These are phyloP conservation scores for Glaucidium brasilianum DNA, from an alignment of 2,113 vertebrate genomes.

Conservation along the genomic window DNA sequence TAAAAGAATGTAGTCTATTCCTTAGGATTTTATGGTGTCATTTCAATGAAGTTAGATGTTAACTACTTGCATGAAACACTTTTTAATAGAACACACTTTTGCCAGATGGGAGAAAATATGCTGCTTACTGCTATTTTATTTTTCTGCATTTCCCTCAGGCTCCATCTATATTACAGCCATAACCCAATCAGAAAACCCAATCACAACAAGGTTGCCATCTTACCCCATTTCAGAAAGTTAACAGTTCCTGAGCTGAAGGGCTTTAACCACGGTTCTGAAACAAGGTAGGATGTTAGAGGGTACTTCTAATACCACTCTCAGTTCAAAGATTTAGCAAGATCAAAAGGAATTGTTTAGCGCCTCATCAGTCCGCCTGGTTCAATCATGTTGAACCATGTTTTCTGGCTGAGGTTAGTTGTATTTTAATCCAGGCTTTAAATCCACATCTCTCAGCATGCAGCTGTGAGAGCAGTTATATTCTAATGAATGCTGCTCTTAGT, in stretches of 20 bases:
- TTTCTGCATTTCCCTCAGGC: not conserved
- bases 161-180: not conserved
- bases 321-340: not conserved
- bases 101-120: slow-evolving; percentile 27
- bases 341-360: not conserved
- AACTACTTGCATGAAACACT: slow-evolving; percentile 24
- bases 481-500: fast-evolving
- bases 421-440: not conserved
- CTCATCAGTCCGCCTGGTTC: not conserved
- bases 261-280: not conserved
- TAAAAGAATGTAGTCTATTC: slow-evolving; percentile 31
- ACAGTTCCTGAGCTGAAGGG: not conserved
- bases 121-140: not conserved
- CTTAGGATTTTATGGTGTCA: slow-evolving; percentile 8
- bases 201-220: not conserved
- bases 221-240: not conserved
- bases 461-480: not conserved
- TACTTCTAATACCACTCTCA: not conserved
- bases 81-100: slow-evolving; percentile 27
- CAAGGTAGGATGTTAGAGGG: not conserved
- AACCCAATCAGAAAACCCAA: not conserved
- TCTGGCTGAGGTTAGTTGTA: not conserved
- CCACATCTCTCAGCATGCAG: not conserved
- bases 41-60: slow-evolving; percentile 39
- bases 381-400: not conserved